Evolutionary conservation across 2,888 invertebrate genomes (phyloP), one percentile per base, ranked within the genome.

Genomic region (Lacanobia oleracea): DNA sequence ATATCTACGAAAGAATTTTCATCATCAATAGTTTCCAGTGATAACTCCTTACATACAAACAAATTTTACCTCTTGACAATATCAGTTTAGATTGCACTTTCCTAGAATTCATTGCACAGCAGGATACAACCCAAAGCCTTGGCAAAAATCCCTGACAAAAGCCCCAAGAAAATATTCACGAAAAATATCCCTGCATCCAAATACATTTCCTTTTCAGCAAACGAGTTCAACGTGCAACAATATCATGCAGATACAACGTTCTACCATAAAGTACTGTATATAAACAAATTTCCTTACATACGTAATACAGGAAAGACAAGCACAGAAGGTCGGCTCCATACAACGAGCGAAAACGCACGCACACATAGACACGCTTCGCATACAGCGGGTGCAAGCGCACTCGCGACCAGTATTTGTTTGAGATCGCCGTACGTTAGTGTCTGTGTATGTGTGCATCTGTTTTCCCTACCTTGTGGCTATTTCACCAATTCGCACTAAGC

Each of bases 241-340:
- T 74, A 76, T 65, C 60, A 76, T 76, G 75, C 80, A 73, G 59
- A 79, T 75, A 80, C 43, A n/a, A n/a, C 21, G 37, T 60, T 48
- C 60, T 48, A 59, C 60, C n/a, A 54, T 66, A 80, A 65, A 75
- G 18, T 79, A 53, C 23, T 18, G 70, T 56, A 50, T 27, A 48
- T 77, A 77, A 65, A 72, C 72, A 82, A 72, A 79, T 82, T 63
- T 59, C 40, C 51, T 51, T 57, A 53, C 18, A 53, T 27, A 12
- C 33, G 14, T 43, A n/a, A 12, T 2, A 23, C 12, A 10, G n/a
- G n/a, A n/a, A n/a, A 6, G 43, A n/a, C 48, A 2, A 27, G 0
- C 2, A 12, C 67, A 72, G 76, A 56, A 67, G 21, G 54, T 21
- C 0, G 2, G 1, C 6, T 66, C n/a, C 10, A n/a, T 18, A 62